Conservation (phyloP, 2,113 vertebrate species). For the Bubalus kerabau region DNA sequence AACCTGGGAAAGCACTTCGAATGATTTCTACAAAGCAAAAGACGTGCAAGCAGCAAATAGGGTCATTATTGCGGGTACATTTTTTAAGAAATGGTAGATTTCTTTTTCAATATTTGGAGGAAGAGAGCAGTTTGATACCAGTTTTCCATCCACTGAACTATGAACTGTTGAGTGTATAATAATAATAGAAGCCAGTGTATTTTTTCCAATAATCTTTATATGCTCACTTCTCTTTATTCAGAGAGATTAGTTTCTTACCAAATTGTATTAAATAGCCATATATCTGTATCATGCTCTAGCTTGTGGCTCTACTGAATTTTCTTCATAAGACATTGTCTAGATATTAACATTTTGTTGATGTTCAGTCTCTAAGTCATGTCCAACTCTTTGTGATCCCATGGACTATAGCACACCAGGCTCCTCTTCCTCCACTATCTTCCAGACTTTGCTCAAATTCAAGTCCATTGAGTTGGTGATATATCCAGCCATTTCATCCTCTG, state of each 20-base stretch:
- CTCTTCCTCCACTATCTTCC: not conserved
- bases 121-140: not conserved
- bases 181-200: not conserved
- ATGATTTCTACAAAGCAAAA: not conserved
- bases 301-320: not conserved
- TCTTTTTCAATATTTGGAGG: not conserved
- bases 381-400: not conserved
- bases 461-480: not conserved
- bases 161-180: not conserved
- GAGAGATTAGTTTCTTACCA: not conserved
- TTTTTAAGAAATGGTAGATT: not conserved
- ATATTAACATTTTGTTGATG: not conserved
- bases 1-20: not conserved
- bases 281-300: not conserved
- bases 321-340: not conserved
- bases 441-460: not conserved
- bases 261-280: not conserved
- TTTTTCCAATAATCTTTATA: not conserved
- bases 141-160: not conserved
- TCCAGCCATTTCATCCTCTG: not conserved
- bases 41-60: not conserved
- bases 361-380: not conserved
- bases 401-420: not conserved
- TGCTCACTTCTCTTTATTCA: not conserved
- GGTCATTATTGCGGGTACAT: not conserved